Conservation (phyloP, 1,140 invertebrate species). For the Nymphalis io region DNA sequence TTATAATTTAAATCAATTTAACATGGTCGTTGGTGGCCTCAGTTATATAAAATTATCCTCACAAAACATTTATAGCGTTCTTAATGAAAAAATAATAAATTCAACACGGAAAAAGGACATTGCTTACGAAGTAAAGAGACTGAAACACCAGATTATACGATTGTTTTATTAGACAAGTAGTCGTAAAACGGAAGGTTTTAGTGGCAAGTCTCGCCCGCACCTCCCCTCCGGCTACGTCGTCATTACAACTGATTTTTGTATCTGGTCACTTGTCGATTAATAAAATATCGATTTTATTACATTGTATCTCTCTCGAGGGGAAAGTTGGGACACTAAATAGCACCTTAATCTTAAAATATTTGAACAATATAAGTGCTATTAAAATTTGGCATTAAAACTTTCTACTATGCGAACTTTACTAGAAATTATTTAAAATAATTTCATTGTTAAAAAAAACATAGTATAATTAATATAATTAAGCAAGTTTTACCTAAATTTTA, state of each 20-base stretch:
- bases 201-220: conserved; percentile 34
- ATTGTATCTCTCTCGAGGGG: conserved; percentile 33
- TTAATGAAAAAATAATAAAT: conserved; percentile 18
- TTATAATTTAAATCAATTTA: conserved; percentile 3
- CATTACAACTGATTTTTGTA: conserved; percentile 63
- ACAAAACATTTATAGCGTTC: background rate
- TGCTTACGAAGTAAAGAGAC: conserved; percentile 30
- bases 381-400: background rate
- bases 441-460: too few species aligned
- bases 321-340: conserved; percentile 38
- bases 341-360: conserved; percentile 28
- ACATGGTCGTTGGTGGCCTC: conserved; percentile 1
- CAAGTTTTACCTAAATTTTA: too few species aligned
- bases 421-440: background rate
- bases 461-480: too few species aligned
- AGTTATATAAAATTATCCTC: conserved; percentile 32
- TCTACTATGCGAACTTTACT: background rate
- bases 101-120: conserved; percentile 20
- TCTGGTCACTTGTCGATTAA: conserved; percentile 52
- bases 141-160: conserved; percentile 57
- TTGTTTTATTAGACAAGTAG: conserved; percentile 72
- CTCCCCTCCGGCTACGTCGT: conserved; percentile 47
- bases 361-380: conserved; percentile 19
- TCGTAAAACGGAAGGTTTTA: conserved; percentile 62
- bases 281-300: conserved; percentile 58